phyloP scores from a whole-genome alignment of 2,888 invertebrate genomes.

The Cataglyphis livida region DNA sequence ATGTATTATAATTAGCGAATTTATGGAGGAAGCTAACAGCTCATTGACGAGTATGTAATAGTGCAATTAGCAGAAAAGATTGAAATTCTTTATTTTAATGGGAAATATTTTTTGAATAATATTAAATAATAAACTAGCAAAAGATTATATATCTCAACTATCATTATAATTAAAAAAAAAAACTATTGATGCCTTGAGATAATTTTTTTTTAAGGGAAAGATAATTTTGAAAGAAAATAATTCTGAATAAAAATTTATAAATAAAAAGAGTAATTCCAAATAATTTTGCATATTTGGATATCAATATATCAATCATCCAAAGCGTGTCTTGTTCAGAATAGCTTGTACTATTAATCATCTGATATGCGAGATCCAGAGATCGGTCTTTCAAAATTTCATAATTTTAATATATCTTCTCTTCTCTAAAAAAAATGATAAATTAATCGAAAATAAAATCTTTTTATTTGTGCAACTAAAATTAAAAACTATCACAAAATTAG shows the following conservation, averaged over 20 bases:
- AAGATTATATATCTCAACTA: constrained; percentile 3
- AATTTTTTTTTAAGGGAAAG: constrained; percentile 17
- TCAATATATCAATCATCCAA: constrained; percentile 3
- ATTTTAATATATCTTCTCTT: not conserved
- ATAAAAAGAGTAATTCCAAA: constrained; percentile 26
- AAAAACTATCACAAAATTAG: constrained; percentile 12
- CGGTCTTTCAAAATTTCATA: not conserved
- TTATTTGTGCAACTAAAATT: not conserved
- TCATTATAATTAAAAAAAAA: constrained; percentile 13
- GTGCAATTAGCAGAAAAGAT: constrained; percentile 69
- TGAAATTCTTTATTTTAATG: constrained; percentile 71
- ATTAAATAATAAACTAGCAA: constrained; percentile 12
- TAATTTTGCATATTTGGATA: constrained; percentile 7
- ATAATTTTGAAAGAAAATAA: not conserved
- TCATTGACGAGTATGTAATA: constrained; percentile 61
- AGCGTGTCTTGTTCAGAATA: constrained; percentile 21
- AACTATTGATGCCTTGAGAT: constrained; percentile 26
- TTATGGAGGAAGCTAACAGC: constrained; percentile 32
- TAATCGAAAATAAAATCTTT: not conserved
- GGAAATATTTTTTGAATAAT: constrained; percentile 27
- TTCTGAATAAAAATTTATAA: not conserved
- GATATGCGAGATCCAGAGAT: not conserved
- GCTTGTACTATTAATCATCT: too few relatives aligned
- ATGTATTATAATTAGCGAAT: constrained; percentile 6
- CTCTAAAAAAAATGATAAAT: not conserved